Evolutionary conservation across 2,113 vertebrate species (phyloP), one percentile per base, ranked within the genome.

Genomic region (Passer domesticus): DNA sequence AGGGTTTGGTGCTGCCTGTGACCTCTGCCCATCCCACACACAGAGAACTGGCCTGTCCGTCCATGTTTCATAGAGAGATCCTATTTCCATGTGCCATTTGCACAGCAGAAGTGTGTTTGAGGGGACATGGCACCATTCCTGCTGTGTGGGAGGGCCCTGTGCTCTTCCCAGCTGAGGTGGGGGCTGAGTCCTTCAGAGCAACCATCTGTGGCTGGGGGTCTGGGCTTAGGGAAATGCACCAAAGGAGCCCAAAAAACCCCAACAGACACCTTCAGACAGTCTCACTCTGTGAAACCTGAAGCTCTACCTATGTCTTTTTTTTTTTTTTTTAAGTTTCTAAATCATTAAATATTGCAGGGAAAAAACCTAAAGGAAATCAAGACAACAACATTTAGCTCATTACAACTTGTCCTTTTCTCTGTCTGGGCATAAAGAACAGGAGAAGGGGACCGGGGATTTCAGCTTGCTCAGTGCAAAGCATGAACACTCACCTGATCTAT

Each of bases 1-100:
- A n/a, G n/a, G n/a, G n/a, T n/a, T n/a, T n/a, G n/a, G n/a, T n/a
- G n/a, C n/a, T n/a, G n/a, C n/a, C n/a, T n/a, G n/a, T n/a, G n/a
- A n/a, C 30, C 3, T 10, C 39, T 62, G 47, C 9, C 19, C 28
- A 4, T 27, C 1, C 0, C 11, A 4, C 13, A 5, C 10, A 10
- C 33, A 41, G 25, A 56, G 55, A 68, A 46, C 1, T 33, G 74
- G 23, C 25, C 7, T 4, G 16, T 12, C 11, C 15, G 5, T 2
- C 21, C 16, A 4, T 0, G 0, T 20, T 76, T 60, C 7, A 10
- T 12, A 12, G 6, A 28, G 24, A 3, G 2, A 5, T 66, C 49
- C 58, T 69, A 2, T 83, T 81, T 62, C 22, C 53, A 2, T 16
- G 17, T 67, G 72, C 46, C 15, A 0, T 37, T 69, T 15, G 8